Base-by-base conservation (phyloP, 2,888 invertebrate species). In the Cantharis lateralis region DNA sequence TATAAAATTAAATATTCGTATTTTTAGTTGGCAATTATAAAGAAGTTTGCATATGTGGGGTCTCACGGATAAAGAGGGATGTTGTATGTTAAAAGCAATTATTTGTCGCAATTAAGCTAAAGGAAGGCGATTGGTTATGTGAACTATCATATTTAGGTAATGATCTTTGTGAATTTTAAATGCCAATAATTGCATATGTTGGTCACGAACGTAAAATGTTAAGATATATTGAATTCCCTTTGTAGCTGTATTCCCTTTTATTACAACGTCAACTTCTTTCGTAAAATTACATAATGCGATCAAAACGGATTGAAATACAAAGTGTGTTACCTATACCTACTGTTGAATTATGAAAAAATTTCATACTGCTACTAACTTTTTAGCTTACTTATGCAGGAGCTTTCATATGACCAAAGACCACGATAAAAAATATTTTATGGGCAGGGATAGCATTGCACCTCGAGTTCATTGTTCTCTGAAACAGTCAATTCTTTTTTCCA, bases 141-240 rank as follows among this genome's bases (percentile, higher is more conserved):
- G 64, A 69, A 68, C 63, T 64, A 63, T 68, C 68, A 71, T 68
- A 28, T 72, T 63, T 71, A 69, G 61, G 20, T 32, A 68, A 74
- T 68, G 62, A 74, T 71, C 24, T 68, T 13, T 74, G 62, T 74
- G 77, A 77, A 77, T 77, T 77, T 48, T 72, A 77, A 68, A 77
- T 77, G 62, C 24, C 13, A 20, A 70, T 74, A 63, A 70, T 32
- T 62, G 63, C 16, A 62, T 68, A 24, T 62, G 15, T 24, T 48
- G n/a, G 71, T 64, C 71, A 75, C 75, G 71, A 71, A 63, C 18
- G 32, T 32, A 64, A 70, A 75, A 66, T 61, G 48, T 48, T 16
- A 72, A 70, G 66, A 16, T 24, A 16, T 24, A 69, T 20, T 63
- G 13, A 28, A 64, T 74, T 74, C 70, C 15, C 64, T 69, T 74